Evolutionary conservation across 2,888 invertebrate species (phyloP).

Genomic region (Liopterus haemorrhoidalis): DNA sequence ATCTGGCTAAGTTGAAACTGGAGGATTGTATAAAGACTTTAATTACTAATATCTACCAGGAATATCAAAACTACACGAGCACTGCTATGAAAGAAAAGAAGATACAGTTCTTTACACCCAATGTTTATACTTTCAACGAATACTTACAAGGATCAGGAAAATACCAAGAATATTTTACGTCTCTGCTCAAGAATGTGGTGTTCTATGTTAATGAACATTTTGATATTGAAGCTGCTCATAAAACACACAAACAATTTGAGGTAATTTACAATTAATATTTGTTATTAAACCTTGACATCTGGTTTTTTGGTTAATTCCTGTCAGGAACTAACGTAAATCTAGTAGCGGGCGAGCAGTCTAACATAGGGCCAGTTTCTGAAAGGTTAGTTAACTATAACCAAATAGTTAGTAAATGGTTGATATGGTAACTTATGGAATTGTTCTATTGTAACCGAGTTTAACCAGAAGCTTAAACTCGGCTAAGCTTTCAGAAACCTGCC

Average conservation of each 20-base stretch:
- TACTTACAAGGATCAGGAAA: slow-evolving; percentile 19
- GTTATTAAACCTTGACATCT: slow-evolving; percentile 3
- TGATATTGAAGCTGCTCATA: slow-evolving; percentile 25
- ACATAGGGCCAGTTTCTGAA: too few species aligned
- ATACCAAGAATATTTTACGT: slow-evolving; percentile 36
- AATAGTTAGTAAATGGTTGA: too few species aligned
- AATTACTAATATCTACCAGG: slow-evolving; percentile 36
- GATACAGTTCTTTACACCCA: slow-evolving; percentile 19
- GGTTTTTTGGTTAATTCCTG: neutral
- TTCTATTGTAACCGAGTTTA: too few species aligned
- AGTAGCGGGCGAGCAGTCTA: too few species aligned
- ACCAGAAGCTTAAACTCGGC: too few species aligned
- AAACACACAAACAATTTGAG: slow-evolving; percentile 30
- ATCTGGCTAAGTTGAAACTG: slow-evolving; percentile 37
- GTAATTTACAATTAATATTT: slow-evolving; percentile 12
- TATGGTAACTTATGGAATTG: too few species aligned
- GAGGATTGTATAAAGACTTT: slow-evolving; percentile 37
- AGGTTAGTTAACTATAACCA: too few species aligned
- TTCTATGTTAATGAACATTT: slow-evolving; percentile 34
- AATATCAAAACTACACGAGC: slow-evolving; percentile 34
- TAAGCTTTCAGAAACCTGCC: too few species aligned
- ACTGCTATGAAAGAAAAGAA: slow-evolving; percentile 30
- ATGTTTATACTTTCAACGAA: slow-evolving; percentile 15
- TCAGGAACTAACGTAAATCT: too few species aligned
- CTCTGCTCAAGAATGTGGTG: slow-evolving; percentile 36